phyloP scores from a whole-genome alignment of 2,113 vertebrate species.

The Chloropsis hardwickii region DNA sequence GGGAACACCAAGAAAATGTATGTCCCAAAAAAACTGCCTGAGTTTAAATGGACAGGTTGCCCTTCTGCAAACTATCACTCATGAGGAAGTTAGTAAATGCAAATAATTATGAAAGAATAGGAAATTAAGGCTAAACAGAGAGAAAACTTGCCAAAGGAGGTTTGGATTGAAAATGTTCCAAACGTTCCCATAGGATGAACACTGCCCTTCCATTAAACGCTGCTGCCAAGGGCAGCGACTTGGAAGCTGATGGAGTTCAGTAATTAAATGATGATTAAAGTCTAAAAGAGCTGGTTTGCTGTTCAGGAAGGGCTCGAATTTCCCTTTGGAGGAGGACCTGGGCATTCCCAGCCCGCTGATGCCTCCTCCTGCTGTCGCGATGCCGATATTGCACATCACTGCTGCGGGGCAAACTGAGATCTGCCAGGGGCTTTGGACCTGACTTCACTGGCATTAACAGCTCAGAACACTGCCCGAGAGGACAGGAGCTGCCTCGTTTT shows the following conservation, averaged over 20 bases:
- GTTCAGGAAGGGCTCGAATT: background rate
- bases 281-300: background rate
- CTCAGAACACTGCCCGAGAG: background rate
- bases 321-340: fast-evolving
- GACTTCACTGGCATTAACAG: background rate
- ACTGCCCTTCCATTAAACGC: background rate
- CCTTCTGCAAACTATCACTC: background rate
- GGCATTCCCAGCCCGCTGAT: background rate
- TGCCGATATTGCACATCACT: background rate
- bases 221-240: background rate
- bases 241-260: background rate
- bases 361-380: background rate
- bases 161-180: background rate
- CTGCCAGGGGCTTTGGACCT: background rate
- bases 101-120: background rate
- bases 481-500: background rate
- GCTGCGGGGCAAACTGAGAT: fast-evolving
- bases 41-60: background rate
- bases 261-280: background rate
- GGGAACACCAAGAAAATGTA: background rate
- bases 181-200: background rate
- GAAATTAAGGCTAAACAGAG: background rate
- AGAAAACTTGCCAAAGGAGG: background rate
- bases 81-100: background rate
- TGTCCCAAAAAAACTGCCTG: background rate